Base-by-base conservation (phyloP, 2,797 vertebrate species). In the Xenentodon cancila region DNA sequence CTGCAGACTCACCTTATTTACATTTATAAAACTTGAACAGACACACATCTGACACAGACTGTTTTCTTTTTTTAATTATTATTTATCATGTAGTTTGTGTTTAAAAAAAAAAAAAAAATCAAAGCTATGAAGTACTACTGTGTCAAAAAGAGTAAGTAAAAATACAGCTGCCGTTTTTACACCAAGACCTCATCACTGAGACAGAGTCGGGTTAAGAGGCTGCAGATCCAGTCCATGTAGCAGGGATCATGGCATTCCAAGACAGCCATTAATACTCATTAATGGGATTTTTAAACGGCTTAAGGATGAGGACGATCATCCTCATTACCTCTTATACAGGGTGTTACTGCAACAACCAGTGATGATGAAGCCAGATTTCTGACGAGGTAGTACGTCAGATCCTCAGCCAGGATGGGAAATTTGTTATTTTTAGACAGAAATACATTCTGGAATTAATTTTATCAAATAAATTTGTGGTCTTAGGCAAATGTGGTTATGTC, bases 261-360 rank as follows among this genome's bases (percentile, higher is more conserved):
- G 75, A 73, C 81, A 69, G 63, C 79, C 75, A 73, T 87, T 90
- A 88, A 85, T 84, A 54, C 77, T 73, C 80, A 82, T 90, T 87
- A 89, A 84, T 70, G 56, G 66, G 77, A 89, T 86, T 80, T 58
- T 76, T 42, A n/a, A 3, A 56, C 56, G 54, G 79, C 76, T 84
- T 86, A 84, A 61, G 65, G 60, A 58, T 46, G 43, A 72, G 50
- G 61, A 77, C 84, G 82, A 87, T 80, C 25, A 3, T 25, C 3
- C 25, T 25, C 25, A 25, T 25, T 3, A 25, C 5, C 81, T 73
- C 68, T 58, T 73, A 43, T 22, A 61, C 68, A 27, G 2, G 60
- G 45, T 65, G 56, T 64, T 64, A 64, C 65, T 79, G 72, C 71
- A 68, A 53, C 22, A 9, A 73, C 73, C 73, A 65, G 70, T 74